These are phyloP conservation scores for Epirrhoe alternata DNA, from an alignment of 2,888 invertebrate genomes.

Conservation along the genomic window DNA sequence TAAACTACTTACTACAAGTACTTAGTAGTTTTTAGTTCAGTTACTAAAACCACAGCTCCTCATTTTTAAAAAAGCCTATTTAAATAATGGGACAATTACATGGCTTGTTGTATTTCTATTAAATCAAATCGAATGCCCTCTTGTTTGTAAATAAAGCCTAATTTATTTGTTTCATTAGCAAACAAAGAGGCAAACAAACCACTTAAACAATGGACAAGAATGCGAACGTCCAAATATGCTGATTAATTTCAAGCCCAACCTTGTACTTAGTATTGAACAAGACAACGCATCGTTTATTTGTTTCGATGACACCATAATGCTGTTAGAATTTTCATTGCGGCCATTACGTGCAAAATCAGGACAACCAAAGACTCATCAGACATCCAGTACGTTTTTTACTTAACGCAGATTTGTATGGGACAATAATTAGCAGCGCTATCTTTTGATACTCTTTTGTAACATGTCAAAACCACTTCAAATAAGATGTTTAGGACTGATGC, in stretches of 20 bases:
- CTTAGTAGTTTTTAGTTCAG: too few species aligned
- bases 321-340: constrained; percentile 19
- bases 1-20: too few species aligned
- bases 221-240: constrained; percentile 39
- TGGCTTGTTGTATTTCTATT: constrained; percentile 1
- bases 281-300: constrained; percentile 27
- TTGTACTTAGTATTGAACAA: constrained; percentile 30
- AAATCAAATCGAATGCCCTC: constrained; percentile 20
- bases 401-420: too few species aligned
- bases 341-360: too few species aligned
- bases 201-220: constrained; percentile 32
- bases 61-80: neutral
- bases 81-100: neutral
- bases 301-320: constrained; percentile 16
- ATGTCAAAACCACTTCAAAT: too few species aligned
- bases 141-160: constrained; percentile 34
- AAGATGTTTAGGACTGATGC: too few species aligned
- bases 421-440: too few species aligned
- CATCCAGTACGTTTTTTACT: too few species aligned
- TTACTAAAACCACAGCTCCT: too few species aligned
- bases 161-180: constrained; percentile 32
- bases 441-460: too few species aligned
- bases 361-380: too few species aligned
- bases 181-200: constrained; percentile 32
- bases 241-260: constrained; percentile 36